A percentile compares a stretch with the other conserved stretches of the same genome.
Conservation (phyloP, 2,797 vertebrate species). For the Rhadinocentrus ornatus region DNA sequence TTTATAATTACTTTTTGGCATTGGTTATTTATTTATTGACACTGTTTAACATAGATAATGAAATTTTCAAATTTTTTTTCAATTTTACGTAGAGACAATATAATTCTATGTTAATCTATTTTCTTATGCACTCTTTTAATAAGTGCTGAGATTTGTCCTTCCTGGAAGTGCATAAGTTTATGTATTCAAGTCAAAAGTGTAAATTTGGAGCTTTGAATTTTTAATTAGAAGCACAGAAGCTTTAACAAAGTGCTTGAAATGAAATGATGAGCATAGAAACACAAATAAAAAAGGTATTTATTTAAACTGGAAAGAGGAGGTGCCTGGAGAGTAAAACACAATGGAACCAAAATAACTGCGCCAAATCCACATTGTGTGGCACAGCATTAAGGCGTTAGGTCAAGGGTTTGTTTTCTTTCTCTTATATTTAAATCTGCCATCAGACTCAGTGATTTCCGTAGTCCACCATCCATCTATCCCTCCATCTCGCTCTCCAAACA, state of each 20-base stretch:
- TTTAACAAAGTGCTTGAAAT: neutral
- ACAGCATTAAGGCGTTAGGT: constrained; percentile 20
- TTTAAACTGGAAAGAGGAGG: neutral
- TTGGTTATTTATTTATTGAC: too few species aligned
- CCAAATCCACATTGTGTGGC: constrained; percentile 17
- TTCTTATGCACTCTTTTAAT: neutral
- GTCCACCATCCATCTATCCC: constrained; percentile 26
- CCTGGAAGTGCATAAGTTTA: neutral
- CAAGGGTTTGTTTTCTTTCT: constrained; percentile 45
- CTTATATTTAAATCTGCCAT: constrained; percentile 55
- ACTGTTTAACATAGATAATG: too few species aligned
- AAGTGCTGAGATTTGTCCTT: neutral
- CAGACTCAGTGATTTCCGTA: constrained; percentile 27
- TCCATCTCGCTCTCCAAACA: constrained; percentile 37
- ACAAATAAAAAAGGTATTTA: neutral
- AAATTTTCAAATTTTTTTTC: too few species aligned
- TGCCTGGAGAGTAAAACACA: constrained; percentile 17
- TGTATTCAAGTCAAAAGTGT: too few species aligned
- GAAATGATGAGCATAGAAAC: neutral
- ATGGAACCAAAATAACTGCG: constrained; percentile 51
- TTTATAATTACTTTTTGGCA: neutral
- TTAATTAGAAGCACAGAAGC: too few species aligned
- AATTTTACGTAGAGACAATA: neutral
- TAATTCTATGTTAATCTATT: neutral
- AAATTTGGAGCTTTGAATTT: too few species aligned